Evolutionary conservation across 2,888 invertebrate species (phyloP).

Genomic region (Entomobrya multifasciata): DNA sequence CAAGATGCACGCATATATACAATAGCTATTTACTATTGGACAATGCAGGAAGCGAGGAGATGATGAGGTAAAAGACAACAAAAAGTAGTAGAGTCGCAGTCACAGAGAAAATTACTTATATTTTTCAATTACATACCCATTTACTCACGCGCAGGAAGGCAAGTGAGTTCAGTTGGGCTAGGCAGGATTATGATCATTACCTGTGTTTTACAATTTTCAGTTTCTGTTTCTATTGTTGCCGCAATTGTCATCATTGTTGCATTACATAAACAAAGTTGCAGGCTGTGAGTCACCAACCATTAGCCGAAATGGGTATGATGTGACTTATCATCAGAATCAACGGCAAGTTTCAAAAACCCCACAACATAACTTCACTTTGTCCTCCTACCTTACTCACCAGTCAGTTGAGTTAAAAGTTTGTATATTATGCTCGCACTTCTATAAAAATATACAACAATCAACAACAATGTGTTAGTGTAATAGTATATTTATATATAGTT

Average conservation of each 20-base stretch:
- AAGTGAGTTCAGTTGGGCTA: conserved; percentile 4
- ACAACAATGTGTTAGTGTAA: background rate
- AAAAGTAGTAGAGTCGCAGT: background rate
- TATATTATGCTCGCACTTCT: too few species aligned
- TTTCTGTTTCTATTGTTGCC: background rate
- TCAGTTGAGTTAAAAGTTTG: too few species aligned
- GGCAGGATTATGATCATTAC: conserved; percentile 26
- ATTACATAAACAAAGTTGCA: conserved; percentile 14
- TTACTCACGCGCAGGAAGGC: background rate
- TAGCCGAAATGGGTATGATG: too few species aligned
- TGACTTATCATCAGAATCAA: too few species aligned
- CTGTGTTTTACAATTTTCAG: conserved; percentile 10
- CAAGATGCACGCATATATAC: too few species aligned
- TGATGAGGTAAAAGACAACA: background rate
- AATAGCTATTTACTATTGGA: conserved; percentile 11
- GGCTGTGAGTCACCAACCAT: too few species aligned
- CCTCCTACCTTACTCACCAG: too few species aligned
- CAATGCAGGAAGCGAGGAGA: conserved; percentile 40
- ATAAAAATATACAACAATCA: background rate
- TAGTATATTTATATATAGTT: background rate
- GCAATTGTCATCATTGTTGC: background rate
- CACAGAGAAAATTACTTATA: conserved; percentile 30
- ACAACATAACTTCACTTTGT: too few species aligned
- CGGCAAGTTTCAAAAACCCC: too few species aligned
- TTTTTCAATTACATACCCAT: conserved; percentile 10